Evolutionary conservation across 2,797 vertebrate species (phyloP).

Genomic region (Ibycter americanus): DNA sequence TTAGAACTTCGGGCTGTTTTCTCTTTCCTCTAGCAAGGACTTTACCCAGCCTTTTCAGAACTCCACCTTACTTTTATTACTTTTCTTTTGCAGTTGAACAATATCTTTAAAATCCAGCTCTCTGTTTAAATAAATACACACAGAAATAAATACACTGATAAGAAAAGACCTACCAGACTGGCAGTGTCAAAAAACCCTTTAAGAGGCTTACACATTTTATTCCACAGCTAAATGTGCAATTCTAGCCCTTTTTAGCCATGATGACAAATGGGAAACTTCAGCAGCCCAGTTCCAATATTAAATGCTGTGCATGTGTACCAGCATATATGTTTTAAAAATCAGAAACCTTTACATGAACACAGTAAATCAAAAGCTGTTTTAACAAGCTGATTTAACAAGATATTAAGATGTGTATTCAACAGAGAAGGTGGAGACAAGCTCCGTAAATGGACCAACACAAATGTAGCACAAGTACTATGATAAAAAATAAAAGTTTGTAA

Average conservation of each 20-base stretch:
- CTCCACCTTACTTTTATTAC: not conserved
- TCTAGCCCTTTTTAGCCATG: not conserved
- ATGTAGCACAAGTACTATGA: not conserved
- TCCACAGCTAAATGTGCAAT: not conserved
- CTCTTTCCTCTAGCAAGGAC: not conserved
- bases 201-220: constrained; percentile 6
- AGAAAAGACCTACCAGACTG: not conserved
- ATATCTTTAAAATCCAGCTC: not conserved
- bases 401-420: not conserved
- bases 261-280: constrained; percentile 9
- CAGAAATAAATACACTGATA: not conserved
- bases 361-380: constrained; percentile 23
- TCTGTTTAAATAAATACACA: constrained; percentile 12
- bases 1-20: not conserved
- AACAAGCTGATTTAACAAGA: constrained; percentile 41
- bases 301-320: not conserved
- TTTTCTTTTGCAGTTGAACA: not conserved
- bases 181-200: not conserved
- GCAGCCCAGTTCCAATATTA: not conserved
- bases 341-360: not conserved
- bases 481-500: not conserved
- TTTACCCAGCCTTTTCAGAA: not conserved
- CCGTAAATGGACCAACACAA: constrained; percentile 9
- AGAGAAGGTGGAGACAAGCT: not conserved
- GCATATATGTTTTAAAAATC: constrained; percentile 12